Percentiles rank a stretch among this genome's conserved stretches.
These are phyloP conservation scores for Corythucha ciliata DNA, from an alignment of 2,888 invertebrate species.

Conservation along the genomic window DNA sequence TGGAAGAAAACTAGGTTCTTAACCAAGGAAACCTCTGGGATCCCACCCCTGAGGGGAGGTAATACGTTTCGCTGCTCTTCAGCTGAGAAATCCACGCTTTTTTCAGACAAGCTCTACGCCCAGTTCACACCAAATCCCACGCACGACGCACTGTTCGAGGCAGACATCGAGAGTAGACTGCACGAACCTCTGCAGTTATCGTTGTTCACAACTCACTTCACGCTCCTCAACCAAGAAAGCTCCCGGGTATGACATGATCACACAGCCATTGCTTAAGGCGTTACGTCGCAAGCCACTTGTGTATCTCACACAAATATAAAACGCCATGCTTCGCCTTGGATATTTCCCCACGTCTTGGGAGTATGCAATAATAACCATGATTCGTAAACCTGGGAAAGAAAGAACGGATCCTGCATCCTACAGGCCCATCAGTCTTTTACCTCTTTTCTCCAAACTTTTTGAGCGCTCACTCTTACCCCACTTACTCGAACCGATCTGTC, in stretches of 20 bases:
- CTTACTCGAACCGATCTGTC: background rate
- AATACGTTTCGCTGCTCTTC: background rate
- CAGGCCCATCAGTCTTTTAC: constrained; percentile 4
- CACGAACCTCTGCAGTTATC: constrained; percentile 16
- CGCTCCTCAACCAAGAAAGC: constrained; percentile 15
- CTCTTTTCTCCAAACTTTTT: constrained; percentile 11
- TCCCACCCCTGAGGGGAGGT: constrained; percentile 6
- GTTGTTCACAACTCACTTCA: constrained; percentile 4
- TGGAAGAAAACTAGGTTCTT: constrained; percentile 5
- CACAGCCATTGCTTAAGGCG: background rate
- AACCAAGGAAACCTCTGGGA: constrained; percentile 1
- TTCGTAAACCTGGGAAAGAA: constrained; percentile 3
- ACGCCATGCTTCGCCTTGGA: background rate
- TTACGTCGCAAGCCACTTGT: background rate
- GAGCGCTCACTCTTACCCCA: background rate
- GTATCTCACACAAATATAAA: background rate
- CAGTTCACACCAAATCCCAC: constrained; percentile 15
- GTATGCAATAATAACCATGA: background rate
- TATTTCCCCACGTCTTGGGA: background rate
- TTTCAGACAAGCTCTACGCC: background rate
- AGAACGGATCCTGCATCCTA: background rate
- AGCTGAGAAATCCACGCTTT: constrained; percentile 6
- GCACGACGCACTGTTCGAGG: too few species aligned
- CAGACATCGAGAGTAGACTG: too few species aligned
- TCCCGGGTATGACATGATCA: constrained; percentile 10